A percentile compares a stretch with the other conserved stretches of the same genome.
Evolutionary conservation across 2,888 invertebrate species (phyloP).

Genomic region (Petrolisthes cinctipes): DNA sequence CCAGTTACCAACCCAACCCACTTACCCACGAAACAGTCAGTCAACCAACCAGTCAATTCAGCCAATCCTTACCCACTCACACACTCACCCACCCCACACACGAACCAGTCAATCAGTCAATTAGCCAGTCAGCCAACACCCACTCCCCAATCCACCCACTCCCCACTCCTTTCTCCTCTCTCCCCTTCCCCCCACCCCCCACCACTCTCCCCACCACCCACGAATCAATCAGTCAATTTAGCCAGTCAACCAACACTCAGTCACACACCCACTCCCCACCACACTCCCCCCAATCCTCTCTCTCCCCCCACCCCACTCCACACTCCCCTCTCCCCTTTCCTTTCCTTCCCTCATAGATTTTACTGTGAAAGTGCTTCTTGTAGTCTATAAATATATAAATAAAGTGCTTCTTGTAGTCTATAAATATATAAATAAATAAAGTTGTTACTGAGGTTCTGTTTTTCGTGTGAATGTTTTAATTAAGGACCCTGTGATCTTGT

Average conservation of each 20-base stretch:
- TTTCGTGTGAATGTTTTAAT: no score
- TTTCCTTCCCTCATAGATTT: constrained; percentile 10
- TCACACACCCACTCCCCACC: constrained; percentile 6
- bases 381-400: no score
- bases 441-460: no score
- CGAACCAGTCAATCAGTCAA: not conserved
- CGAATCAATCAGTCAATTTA: not conserved
- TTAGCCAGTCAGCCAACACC: not conserved
- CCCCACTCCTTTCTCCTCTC: not conserved
- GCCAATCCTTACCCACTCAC: not conserved
- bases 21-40: no score
- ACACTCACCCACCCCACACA: not conserved
- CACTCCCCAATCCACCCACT: not conserved
- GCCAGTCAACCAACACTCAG: constrained; percentile 3
- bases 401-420: no score
- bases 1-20: no score
- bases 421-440: no score
- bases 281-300: not conserved
- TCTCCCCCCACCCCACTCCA: constrained; percentile 9
- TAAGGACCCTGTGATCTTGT: no score
- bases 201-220: not conserved
- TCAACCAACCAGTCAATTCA: not conserved
- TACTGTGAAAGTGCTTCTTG: no score
- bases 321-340: constrained; percentile 14
- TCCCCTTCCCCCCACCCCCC: not conserved